A percentile compares a stretch with the other conserved stretches of the same genome.
These are phyloP conservation scores for Furcula furcula DNA, from an alignment of 2,888 invertebrate genomes.

Conservation along the genomic window DNA sequence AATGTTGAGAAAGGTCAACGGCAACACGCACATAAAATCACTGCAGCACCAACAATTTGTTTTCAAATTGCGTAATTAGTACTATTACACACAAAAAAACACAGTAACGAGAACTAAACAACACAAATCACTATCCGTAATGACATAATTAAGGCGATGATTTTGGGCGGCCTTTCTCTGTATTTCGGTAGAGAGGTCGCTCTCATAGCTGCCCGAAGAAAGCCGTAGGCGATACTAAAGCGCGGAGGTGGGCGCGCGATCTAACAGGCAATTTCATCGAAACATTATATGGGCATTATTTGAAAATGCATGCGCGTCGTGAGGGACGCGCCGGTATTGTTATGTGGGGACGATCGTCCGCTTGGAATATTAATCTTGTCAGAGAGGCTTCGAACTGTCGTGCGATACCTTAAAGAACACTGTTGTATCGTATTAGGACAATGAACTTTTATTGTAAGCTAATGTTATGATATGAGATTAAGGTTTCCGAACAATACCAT, in stretches of 20 bases:
- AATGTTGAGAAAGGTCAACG: constrained; percentile 31
- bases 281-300: constrained; percentile 79
- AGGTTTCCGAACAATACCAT: too few species aligned
- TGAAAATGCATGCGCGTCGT: constrained; percentile 74
- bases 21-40: constrained; percentile 3
- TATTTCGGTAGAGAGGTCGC: constrained; percentile 18
- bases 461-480: constrained; percentile 25
- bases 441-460: constrained; percentile 52
- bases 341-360: constrained; percentile 65
- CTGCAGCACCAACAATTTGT: constrained; percentile 7
- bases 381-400: constrained; percentile 51
- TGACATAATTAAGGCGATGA: constrained; percentile 29
- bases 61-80: constrained; percentile 7
- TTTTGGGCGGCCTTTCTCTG: constrained; percentile 15
- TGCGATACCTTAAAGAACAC: constrained; percentile 46
- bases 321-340: constrained; percentile 66
- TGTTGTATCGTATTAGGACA: constrained; percentile 53
- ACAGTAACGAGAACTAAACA: constrained; percentile 3
- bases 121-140: constrained; percentile 32
- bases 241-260: constrained; percentile 55
- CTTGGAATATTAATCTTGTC: constrained; percentile 76
- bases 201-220: constrained; percentile 47
- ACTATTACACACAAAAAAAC: constrained; percentile 20
- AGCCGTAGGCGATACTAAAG: constrained; percentile 64
- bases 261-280: constrained; percentile 70